Base-by-base conservation (phyloP, 2,113 vertebrate genomes). In the Xyrauchen texanus region DNA sequence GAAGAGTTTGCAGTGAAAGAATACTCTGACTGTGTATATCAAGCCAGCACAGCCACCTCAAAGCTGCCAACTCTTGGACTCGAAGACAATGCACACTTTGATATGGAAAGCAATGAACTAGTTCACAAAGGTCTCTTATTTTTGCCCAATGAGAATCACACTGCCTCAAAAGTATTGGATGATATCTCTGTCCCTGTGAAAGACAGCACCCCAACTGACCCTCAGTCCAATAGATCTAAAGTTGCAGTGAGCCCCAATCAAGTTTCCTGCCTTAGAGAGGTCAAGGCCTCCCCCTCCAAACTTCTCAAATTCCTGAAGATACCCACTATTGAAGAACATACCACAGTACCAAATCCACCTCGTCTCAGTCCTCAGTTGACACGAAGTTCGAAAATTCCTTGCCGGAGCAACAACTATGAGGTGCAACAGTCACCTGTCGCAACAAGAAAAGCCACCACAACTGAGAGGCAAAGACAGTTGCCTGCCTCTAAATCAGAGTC, bases 321-420 rank as follows among this genome's bases (percentile, higher is more conserved):
- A 45, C 95, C 96, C 9, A 84, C 92, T 0, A 86, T 92, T 2
- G 93, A 88, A 0, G 95, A 95, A 75, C 94, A 93, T 84, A 70
- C 92, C 0, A 89, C 91, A 7, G 83, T 91, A 7, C 73, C 92
- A 15, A 88, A 90, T 0, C 87, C 92, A 0, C 91, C 94, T 53
- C 94, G 95, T 0, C 93, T 97, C 55, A 98, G 96, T 76, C 96
- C 96, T 6, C 96, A 97, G 73, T 93, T 98, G 2, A 91, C 96
- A 4, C 94, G 95, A 9, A 95, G 90, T 85, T 96, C 96, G 74
- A 92, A 95, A 84, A 98, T 97, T 80, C 96, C 96, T 7, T 98
- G 96, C 55, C 93, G 96, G 52, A 95, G 95, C 73, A 94, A 95
- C 84, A 95, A 94, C 82, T 93, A 96, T 7, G 96, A 97, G 49